phyloP scores from a whole-genome alignment of 2,888 invertebrate species.

The Griposia aprilina region DNA sequence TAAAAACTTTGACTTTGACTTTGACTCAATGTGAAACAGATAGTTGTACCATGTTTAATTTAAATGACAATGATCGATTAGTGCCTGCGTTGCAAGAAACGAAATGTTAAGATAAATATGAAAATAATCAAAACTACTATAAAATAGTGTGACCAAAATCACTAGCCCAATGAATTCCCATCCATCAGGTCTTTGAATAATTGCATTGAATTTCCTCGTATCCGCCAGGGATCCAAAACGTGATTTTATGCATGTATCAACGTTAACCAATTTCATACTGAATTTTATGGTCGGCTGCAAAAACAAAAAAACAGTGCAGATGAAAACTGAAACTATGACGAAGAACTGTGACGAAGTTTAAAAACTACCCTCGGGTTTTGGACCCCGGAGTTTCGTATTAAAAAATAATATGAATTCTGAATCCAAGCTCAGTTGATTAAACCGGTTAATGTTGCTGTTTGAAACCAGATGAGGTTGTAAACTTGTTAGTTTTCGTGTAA shows the following conservation, averaged over 20 bases:
- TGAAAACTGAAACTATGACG: slow-evolving; percentile 14
- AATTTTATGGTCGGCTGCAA: slow-evolving; percentile 26
- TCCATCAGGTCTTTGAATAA: slow-evolving; percentile 13
- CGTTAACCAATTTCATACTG: slow-evolving; percentile 31
- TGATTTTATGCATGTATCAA: slow-evolving; percentile 22
- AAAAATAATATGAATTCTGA: slow-evolving; percentile 34
- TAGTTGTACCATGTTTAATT: not conserved
- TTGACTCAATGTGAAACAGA: not conserved
- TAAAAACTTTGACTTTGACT: no score
- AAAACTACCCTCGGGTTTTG: slow-evolving; percentile 27
- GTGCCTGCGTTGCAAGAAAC: not conserved
- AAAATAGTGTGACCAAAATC: slow-evolving; percentile 1
- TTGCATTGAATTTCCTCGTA: slow-evolving; percentile 10
- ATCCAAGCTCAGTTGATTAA: slow-evolving; percentile 6
- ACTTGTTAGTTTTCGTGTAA: slow-evolving; percentile 33
- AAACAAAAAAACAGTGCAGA: not conserved
- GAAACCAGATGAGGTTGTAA: slow-evolving; percentile 48
- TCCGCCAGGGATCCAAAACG: not conserved
- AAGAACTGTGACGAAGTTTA: slow-evolving; percentile 19
- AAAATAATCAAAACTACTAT: not conserved
- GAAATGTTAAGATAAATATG: not conserved
- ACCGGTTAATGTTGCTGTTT: slow-evolving; percentile 11
- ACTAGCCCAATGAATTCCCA: not conserved
- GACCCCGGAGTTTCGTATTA: slow-evolving; percentile 1
- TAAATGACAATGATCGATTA: not conserved